Conservation (phyloP, 1,140 invertebrate genomes). For the Heliothis subflexa region DNA sequence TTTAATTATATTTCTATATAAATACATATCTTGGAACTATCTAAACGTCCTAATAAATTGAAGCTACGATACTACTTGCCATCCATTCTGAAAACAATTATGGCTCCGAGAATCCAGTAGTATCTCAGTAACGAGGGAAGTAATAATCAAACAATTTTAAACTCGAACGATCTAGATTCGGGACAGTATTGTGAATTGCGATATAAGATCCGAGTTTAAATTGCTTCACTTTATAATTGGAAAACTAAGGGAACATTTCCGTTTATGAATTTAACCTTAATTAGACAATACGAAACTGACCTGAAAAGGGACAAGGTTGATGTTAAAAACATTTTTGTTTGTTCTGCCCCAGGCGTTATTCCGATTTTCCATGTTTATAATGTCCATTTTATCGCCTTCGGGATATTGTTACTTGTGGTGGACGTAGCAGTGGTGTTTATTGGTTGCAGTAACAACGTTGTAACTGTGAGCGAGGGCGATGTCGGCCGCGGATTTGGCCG, state of each 20-base stretch:
- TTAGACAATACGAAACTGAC: neutral
- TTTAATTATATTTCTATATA: too few species aligned
- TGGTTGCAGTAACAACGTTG: conserved; percentile 2
- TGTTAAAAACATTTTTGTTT: neutral
- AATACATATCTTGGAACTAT: too few species aligned
- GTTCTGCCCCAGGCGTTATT: neutral
- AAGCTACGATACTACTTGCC: neutral
- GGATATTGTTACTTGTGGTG: neutral
- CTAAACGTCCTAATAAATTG: neutral
- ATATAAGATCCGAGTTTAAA: conserved; percentile 36
- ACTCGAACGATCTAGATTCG: conserved; percentile 30
- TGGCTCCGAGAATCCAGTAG: neutral
- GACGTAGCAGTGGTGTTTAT: neutral
- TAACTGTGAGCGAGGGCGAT: conserved; percentile 26
- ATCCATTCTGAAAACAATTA: neutral
- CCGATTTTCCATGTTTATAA: neutral
- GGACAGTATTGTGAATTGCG: conserved; percentile 26
- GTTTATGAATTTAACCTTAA: conserved; percentile 10
- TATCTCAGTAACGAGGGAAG: neutral
- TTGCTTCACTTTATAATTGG: conserved; percentile 39
- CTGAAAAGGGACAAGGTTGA: neutral
- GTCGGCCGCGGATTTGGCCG: conserved; percentile 55
- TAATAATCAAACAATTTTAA: conserved; percentile 34
- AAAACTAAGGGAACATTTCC: conserved; percentile 24
- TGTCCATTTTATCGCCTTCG: neutral